Conservation (phyloP, 2,888 invertebrate species). For the Coleophora flavipennella region DNA sequence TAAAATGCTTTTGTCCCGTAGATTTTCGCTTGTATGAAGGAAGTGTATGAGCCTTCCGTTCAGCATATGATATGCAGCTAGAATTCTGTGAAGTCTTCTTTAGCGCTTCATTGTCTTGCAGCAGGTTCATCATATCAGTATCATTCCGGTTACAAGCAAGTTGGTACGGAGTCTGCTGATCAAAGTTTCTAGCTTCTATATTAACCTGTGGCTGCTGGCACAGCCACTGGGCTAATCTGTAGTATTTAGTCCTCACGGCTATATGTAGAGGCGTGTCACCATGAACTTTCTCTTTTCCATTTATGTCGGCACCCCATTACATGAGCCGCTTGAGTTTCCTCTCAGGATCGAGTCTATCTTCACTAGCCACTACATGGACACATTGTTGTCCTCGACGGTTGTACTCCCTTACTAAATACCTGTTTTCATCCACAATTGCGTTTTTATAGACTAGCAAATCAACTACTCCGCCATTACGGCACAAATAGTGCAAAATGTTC, state of each 20-base stretch:
- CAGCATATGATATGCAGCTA: not conserved
- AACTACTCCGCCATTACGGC: no score
- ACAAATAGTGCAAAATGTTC: no score
- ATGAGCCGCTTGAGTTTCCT: not conserved
- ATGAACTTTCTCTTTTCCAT: no score
- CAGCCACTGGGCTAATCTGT: not conserved
- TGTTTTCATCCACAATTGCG: no score
- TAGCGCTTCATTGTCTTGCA: not conserved
- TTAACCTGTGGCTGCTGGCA: not conserved
- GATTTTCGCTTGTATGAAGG: not conserved
- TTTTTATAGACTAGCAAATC: no score
- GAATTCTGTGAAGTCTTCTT: not conserved
- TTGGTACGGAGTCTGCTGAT: no score
- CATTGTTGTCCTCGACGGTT: not conserved
- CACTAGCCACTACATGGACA: not conserved
- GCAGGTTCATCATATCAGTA: no score
- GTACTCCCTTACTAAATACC: not conserved
- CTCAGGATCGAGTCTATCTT: not conserved
- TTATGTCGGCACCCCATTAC: no score
- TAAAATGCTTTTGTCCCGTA: not conserved
- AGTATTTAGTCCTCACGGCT: not conserved
- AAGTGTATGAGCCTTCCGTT: not conserved
- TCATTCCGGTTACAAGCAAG: not conserved
- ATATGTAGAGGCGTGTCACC: not conserved
- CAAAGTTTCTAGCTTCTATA: not conserved